A percentile compares a stretch with the other conserved stretches of the same genome.
phyloP scores from a whole-genome alignment of 1,140 invertebrate species.

The Halyomorpha halys region DNA sequence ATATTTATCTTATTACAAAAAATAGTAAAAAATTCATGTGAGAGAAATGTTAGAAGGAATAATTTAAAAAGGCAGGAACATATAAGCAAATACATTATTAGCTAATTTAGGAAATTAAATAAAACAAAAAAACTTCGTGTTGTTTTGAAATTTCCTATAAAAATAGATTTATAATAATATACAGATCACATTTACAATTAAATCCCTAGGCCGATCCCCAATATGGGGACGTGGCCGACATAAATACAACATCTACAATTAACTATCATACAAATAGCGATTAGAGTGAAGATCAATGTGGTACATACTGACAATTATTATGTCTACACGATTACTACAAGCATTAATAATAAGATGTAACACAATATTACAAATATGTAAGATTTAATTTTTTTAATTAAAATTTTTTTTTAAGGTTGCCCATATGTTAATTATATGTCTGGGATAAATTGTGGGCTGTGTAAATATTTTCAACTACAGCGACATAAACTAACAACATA shows the following conservation, averaged over 20 bases:
- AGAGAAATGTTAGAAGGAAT: no score
- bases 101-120: not conserved
- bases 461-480: not conserved
- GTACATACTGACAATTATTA: constrained; percentile 5
- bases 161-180: constrained; percentile 30
- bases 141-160: constrained; percentile 26
- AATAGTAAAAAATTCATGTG: no score
- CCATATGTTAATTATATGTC: not conserved
- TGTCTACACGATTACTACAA: constrained; percentile 14
- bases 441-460: not conserved
- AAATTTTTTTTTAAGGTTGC: not conserved
- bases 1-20: no score
- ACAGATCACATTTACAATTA: constrained; percentile 30
- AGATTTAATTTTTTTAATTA: not conserved
- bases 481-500: not conserved
- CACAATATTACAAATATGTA: constrained; percentile 2
- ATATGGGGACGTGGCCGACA: constrained; percentile 26
- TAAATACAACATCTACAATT: constrained; percentile 24
- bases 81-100: not conserved
- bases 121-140: not conserved
- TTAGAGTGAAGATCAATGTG: constrained; percentile 9
- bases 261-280: constrained; percentile 24
- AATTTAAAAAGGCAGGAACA: not conserved
- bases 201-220: constrained; percentile 27
- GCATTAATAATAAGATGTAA: constrained; percentile 7